Evolutionary conservation across 1,140 invertebrate species (phyloP).

Genomic region (Papilio helenus): DNA sequence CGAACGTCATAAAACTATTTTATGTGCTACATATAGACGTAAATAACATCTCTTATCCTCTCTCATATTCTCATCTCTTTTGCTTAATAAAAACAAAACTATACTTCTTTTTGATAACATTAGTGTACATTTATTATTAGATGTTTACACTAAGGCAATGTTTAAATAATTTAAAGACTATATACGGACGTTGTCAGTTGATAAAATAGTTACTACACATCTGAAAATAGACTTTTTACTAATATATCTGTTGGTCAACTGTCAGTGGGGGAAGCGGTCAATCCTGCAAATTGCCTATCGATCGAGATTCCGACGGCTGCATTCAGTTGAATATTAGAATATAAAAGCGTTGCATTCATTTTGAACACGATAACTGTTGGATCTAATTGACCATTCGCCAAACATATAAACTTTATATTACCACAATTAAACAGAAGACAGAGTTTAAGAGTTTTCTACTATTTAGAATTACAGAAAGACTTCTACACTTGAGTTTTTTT

Average conservation of each 20-base stretch:
- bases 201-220: neutral
- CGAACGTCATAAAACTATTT: slow-evolving; percentile 33
- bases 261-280: neutral
- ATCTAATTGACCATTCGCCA: no score
- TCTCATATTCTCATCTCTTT: neutral
- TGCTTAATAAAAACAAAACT: neutral
- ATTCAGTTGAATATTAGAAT: neutral
- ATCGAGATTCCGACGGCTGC: neutral
- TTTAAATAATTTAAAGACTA: no score
- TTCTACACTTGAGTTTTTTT: no score
- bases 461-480: no score
- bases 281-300: slow-evolving; percentile 7
- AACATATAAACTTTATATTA: no score
- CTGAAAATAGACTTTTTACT: neutral
- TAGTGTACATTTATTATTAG: no score
- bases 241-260: neutral
- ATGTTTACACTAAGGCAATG: no score
- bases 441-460: no score
- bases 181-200: no score
- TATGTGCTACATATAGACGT: slow-evolving; percentile 19
- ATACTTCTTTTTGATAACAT: neutral
- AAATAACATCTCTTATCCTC: neutral
- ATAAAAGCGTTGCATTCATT: neutral
- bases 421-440: no score
- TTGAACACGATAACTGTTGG: neutral